Evolutionary conservation across 2,113 vertebrate genomes (phyloP).

Genomic region (Cyanistes caeruleus): DNA sequence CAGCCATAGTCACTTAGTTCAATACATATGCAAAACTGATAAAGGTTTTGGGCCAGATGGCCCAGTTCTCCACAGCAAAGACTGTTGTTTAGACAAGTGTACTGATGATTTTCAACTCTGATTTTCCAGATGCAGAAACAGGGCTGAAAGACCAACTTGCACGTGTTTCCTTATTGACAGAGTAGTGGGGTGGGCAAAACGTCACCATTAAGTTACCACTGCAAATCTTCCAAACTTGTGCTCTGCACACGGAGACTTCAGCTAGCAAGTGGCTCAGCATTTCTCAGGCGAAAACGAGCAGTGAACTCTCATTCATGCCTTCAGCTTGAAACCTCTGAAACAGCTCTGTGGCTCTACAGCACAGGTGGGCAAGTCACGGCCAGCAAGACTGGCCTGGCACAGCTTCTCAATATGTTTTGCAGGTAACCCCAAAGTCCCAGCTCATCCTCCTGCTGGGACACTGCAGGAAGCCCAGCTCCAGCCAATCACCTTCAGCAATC

Average conservation of each 20-base stretch:
- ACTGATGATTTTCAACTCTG: not conserved
- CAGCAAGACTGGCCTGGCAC: not conserved
- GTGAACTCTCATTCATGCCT: not conserved
- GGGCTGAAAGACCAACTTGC: not conserved
- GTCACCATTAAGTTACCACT: not conserved
- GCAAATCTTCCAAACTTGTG: not conserved
- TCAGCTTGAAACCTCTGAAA: not conserved
- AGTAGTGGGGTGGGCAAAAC: not conserved
- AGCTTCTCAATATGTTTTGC: fast-evolving
- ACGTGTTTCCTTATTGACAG: not conserved
- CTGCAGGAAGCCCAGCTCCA: not conserved
- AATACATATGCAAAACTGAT: not conserved
- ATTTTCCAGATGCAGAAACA: not conserved
- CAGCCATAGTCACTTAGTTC: not conserved
- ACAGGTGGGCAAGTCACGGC: not conserved
- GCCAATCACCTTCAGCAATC: not conserved
- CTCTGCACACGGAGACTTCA: not conserved
- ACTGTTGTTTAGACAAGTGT: not conserved
- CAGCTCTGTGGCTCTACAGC: fast-evolving
- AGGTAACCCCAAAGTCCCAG: too few species aligned
- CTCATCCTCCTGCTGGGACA: fast-evolving
- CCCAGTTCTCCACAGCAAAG: not conserved
- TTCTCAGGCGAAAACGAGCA: not conserved
- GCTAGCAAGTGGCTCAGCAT: not conserved
- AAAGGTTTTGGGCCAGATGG: not conserved